Percentiles rank a stretch among this genome's conserved stretches.
Conservation (phyloP, 2,888 invertebrate species). For the Drosophila percnosoma region DNA sequence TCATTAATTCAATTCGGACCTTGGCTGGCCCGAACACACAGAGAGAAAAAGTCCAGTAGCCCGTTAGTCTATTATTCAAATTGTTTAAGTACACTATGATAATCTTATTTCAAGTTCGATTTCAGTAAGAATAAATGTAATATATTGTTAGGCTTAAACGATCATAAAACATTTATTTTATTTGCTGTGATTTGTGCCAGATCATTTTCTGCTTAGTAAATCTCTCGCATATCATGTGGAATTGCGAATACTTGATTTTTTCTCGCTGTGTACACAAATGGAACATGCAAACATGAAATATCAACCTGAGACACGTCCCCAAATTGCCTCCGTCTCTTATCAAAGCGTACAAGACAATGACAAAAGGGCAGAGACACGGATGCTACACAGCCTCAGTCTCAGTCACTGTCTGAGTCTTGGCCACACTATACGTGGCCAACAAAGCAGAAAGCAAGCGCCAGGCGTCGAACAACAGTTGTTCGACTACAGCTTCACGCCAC, state of each 20-base stretch:
- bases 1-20: constrained; percentile 25
- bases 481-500: constrained; percentile 38
- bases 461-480: constrained; percentile 78
- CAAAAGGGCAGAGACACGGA: constrained; percentile 76
- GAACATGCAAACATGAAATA: constrained; percentile 73
- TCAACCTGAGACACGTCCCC: constrained; percentile 63
- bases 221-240: background rate
- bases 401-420: constrained; percentile 1
- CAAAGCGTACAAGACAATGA: constrained; percentile 81
- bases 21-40: background rate
- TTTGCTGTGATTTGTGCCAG: background rate
- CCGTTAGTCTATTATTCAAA: background rate
- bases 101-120: background rate
- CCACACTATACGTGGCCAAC: constrained; percentile 36
- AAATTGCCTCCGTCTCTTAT: constrained; percentile 75
- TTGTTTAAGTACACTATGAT: background rate
- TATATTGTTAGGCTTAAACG: background rate
- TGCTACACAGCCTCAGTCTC: constrained; percentile 22
- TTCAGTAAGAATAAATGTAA: background rate
- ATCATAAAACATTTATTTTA: background rate
- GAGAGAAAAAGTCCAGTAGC: background rate
- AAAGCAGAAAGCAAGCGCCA: constrained; percentile 48
- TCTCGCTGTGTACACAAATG: constrained; percentile 34
- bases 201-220: background rate
- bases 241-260: background rate